Base-by-base conservation (phyloP, 2,113 vertebrate genomes). In the Nycticebus coucang region DNA sequence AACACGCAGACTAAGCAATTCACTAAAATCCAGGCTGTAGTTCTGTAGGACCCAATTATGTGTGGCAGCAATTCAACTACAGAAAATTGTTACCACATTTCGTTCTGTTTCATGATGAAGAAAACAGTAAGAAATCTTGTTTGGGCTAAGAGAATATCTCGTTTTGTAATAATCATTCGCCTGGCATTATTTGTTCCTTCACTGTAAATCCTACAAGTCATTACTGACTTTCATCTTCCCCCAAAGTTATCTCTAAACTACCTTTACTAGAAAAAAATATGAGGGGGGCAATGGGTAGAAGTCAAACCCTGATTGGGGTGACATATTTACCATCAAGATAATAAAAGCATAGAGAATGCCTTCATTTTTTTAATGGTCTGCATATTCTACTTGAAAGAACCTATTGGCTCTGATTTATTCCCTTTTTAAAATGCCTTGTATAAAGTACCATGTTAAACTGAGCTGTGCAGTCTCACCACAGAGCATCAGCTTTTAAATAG, bases 61-160 rank as follows among this genome's bases (percentile, higher is more conserved):
- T 97, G 97, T 97, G 98, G 98, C 97, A 92, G 41, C 9, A 95
- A 94, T 98, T 98, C 98, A 99, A 98, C 97, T 68, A 97, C 97
- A 98, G 97, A 98, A 99, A 99, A 99, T 99, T 98, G 98, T 98
- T 99, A 98, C 98, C 99, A 99, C 98, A 98, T 99, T 99, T 99
- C 97, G 97, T 97, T 97, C 97, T 98, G 97, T 93, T 98, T 92
- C 91, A 89, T 96, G 96, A 98, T 97, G 97, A 98, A 98, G 95
- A 98, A 98, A 98, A 98, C 97, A 98, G 97, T 96, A 98, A 98
- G 97, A 96, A 97, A 98, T 96, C 86, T 69, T 98, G 97, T 97
- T 98, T 98, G 98, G 97, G 97, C 97, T 96, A 98, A 97, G 74
- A 92, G 97, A 98, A 85, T 41, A 81, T 93, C 94, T 97, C 97